These are phyloP conservation scores for Homarus americanus DNA, from an alignment of 1,140 invertebrate species.

Conservation along the genomic window DNA sequence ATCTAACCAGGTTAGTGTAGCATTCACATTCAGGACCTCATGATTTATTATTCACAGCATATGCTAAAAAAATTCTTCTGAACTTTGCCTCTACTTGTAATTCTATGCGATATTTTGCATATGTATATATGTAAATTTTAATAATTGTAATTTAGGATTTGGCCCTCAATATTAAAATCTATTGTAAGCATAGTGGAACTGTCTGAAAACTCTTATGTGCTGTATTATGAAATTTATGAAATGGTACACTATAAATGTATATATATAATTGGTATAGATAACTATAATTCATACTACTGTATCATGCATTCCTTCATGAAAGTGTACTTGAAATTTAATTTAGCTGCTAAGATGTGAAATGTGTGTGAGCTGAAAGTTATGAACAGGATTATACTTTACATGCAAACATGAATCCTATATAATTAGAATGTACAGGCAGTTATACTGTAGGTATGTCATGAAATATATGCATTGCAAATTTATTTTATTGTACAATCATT, in stretches of 20 bases:
- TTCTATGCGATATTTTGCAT: constrained; percentile 21
- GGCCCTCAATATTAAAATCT: constrained; percentile 11
- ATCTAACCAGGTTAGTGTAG: neutral
- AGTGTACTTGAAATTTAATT: neutral
- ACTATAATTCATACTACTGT: neutral
- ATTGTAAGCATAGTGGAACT: constrained; percentile 1
- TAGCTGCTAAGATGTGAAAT: too few species aligned
- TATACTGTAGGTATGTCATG: neutral
- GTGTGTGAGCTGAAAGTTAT: neutral
- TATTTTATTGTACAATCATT: too few species aligned
- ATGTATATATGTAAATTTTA: constrained; percentile 55
- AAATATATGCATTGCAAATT: too few species aligned
- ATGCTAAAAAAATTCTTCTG: constrained; percentile 38
- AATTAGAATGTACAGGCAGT: neutral
- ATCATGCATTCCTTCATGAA: neutral
- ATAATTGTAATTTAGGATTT: constrained; percentile 35
- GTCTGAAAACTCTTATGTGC: neutral
- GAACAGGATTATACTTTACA: neutral
- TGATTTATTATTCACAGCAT: neutral
- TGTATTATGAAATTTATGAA: neutral
- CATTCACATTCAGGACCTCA: neutral
- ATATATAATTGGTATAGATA: neutral
- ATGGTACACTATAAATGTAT: neutral
- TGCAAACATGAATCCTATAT: neutral
- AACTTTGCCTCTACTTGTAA: constrained; percentile 42